phyloP scores from a whole-genome alignment of 2,888 invertebrate species.

The Netelia fuscicornis region DNA sequence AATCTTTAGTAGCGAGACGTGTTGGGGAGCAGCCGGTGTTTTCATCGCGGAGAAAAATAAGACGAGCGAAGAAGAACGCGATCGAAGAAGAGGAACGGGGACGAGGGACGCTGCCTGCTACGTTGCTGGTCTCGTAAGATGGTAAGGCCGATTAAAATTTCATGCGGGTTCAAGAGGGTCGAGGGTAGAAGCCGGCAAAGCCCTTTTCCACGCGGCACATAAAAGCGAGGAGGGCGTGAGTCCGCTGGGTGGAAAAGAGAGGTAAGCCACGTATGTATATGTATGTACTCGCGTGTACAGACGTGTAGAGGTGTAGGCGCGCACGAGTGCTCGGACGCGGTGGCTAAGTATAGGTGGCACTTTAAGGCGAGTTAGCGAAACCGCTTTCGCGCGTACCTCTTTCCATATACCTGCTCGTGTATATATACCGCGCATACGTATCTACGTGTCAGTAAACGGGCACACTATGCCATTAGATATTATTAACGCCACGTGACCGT shows the following conservation, averaged over 20 bases:
- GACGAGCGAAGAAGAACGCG: conserved; percentile 33
- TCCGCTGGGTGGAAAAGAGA: conserved; percentile 46
- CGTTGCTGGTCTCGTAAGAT: conserved; percentile 59
- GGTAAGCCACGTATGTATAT: conserved; percentile 17
- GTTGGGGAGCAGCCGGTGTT: too few relatives aligned
- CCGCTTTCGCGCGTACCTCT: conserved; percentile 27
- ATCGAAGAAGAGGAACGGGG: conserved; percentile 35
- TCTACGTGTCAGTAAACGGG: conserved; percentile 24
- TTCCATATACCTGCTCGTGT: not conserved
- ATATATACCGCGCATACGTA: not conserved
- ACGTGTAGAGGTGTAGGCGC: not conserved
- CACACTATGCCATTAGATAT: conserved; percentile 62
- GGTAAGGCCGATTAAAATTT: conserved; percentile 73
- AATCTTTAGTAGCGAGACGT: not conserved
- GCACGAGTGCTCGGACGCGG: conserved; percentile 3
- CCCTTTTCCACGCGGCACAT: conserved; percentile 46
- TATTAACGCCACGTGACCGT: conserved; percentile 63
- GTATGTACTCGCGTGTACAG: not conserved
- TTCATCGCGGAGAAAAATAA: not conserved
- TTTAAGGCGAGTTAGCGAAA: conserved; percentile 69
- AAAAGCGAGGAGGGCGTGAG: conserved; percentile 41
- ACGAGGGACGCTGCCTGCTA: conserved; percentile 37
- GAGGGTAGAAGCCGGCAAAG: conserved; percentile 54
- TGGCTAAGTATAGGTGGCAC: conserved; percentile 52
- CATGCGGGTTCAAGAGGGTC: conserved; percentile 66